phyloP scores from a whole-genome alignment of 2,113 vertebrate genomes.

The Panthera leo region DNA sequence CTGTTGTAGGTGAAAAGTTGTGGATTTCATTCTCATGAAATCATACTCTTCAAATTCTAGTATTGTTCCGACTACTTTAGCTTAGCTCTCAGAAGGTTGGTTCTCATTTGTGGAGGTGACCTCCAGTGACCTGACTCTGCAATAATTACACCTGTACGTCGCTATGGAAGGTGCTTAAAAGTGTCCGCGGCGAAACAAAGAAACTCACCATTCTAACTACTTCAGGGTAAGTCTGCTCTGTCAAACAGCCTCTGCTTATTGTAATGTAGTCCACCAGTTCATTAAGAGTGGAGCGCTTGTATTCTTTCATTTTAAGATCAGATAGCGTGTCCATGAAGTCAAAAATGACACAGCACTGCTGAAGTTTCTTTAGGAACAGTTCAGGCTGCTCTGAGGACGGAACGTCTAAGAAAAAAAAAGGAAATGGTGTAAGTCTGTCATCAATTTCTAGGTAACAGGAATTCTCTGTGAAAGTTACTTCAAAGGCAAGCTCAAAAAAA shows the following conservation, averaged over 20 bases:
- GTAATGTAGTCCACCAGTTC: slow-evolving; percentile 99
- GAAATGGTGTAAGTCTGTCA: slow-evolving; percentile 86
- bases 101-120: slow-evolving; percentile 59
- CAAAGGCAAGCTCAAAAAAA: slow-evolving; percentile 81
- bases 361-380: slow-evolving; percentile 99
- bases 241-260: slow-evolving; percentile 99
- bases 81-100: slow-evolving; percentile 64
- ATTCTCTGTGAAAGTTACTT: slow-evolving; percentile 83
- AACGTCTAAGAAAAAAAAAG: slow-evolving; percentile 92
- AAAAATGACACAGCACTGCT: slow-evolving; percentile 99
- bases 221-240: slow-evolving; percentile 99
- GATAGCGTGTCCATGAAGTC: slow-evolving; percentile 99
- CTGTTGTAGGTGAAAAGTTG: slow-evolving; percentile 48
- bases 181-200: slow-evolving; percentile 82
- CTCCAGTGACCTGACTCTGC: slow-evolving; percentile 62
- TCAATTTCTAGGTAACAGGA: slow-evolving; percentile 84
- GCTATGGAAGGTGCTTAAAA: slow-evolving; percentile 78
- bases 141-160: slow-evolving; percentile 73
- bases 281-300: slow-evolving; percentile 99
- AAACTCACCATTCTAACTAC: slow-evolving; percentile 99
- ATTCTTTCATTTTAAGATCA: slow-evolving; percentile 99
- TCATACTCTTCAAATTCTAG: slow-evolving; percentile 62
- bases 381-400: slow-evolving; percentile 98
- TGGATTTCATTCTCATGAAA: slow-evolving; percentile 64
- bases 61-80: slow-evolving; percentile 37